Evolutionary conservation across 53 echinoderm and acorn worm species (phyloP).

Genomic region (Paracentrotus lividus): DNA sequence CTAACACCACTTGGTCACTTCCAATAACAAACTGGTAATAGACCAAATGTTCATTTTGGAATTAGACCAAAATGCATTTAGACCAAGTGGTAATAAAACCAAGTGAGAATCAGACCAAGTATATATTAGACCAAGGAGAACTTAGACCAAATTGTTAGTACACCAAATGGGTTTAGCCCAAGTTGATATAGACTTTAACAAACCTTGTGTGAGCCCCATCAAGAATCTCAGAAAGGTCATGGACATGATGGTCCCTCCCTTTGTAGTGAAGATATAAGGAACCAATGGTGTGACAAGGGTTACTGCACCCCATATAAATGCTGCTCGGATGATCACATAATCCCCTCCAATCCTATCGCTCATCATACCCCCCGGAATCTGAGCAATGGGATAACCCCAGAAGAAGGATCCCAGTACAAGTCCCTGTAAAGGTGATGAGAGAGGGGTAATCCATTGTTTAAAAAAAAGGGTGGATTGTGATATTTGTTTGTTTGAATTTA

Average conservation of each 20-base stretch:
- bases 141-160: too few species aligned
- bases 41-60: too few species aligned
- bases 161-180: too few species aligned
- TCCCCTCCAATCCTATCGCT: constrained; percentile 97
- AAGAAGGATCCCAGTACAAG: constrained; percentile 91
- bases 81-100: too few species aligned
- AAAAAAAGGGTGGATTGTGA: background rate
- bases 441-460: background rate
- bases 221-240: constrained; percentile 92
- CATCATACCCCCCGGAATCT: constrained; percentile 88
- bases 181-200: background rate
- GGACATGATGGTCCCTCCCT: constrained; percentile 78
- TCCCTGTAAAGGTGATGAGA: constrained; percentile 74
- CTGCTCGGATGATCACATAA: constrained; percentile 80
- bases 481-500: too few species aligned
- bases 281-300: constrained; percentile 82
- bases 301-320: constrained; percentile 81
- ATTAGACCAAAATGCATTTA: too few species aligned
- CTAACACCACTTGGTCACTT: too few species aligned
- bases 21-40: too few species aligned
- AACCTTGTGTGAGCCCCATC: constrained; percentile 92
- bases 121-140: too few species aligned
- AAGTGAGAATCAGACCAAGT: too few species aligned
- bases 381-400: constrained; percentile 96
- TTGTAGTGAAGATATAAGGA: constrained; percentile 80